Conservation (phyloP, 2,888 invertebrate genomes). For the Orchesellides sinensis region DNA sequence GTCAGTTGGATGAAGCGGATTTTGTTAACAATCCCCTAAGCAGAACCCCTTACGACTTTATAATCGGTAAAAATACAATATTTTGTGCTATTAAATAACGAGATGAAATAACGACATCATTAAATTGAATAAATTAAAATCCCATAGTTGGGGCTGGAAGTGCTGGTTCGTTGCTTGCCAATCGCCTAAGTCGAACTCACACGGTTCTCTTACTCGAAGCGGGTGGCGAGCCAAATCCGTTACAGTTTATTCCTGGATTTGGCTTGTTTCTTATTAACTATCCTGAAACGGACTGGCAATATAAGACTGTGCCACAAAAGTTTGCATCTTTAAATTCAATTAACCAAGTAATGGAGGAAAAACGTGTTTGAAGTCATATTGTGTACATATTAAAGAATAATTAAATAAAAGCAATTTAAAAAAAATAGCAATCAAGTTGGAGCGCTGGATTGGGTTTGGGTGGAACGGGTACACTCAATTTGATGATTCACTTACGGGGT, state of each 20-base stretch:
- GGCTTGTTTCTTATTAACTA: conserved; percentile 56
- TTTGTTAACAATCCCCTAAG: too few species aligned
- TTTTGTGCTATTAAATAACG: neutral
- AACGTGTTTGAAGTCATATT: too few species aligned
- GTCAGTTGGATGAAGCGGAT: conserved; percentile 36
- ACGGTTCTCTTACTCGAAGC: conserved; percentile 38
- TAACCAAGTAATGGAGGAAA: conserved; percentile 27
- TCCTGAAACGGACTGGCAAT: conserved; percentile 63
- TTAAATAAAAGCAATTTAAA: too few species aligned
- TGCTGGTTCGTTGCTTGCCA: conserved; percentile 49
- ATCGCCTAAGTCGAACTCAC: conserved; percentile 42
- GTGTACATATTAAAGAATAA: too few species aligned
- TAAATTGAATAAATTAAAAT: neutral
- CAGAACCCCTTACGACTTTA: too few species aligned
- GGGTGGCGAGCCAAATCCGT: conserved; percentile 50
- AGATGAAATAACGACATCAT: neutral
- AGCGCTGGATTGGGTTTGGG: conserved; percentile 38
- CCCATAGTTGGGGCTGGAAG: conserved; percentile 60
- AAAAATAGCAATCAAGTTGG: conserved; percentile 56
- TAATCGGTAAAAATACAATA: neutral
- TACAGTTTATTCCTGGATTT: conserved; percentile 62
- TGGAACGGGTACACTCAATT: conserved; percentile 48
- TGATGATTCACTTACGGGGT: conserved; percentile 56
- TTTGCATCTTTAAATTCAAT: conserved; percentile 59
- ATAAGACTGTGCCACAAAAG: conserved; percentile 52